Base-by-base conservation (phyloP, 2,797 vertebrate genomes). In the Amphiprion clarkii region DNA sequence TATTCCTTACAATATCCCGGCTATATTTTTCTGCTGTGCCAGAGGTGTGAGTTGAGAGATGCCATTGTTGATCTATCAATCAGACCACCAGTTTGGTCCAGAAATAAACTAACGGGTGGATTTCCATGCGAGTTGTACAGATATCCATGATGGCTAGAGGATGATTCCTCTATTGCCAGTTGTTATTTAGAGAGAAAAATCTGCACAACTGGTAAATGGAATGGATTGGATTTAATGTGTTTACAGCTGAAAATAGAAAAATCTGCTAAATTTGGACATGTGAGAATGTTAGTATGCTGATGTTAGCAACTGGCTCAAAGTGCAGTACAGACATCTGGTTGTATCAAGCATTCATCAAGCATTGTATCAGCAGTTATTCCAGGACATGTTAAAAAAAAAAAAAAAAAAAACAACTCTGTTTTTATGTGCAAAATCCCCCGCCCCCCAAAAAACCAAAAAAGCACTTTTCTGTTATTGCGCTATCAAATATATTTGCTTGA, bases 1-100 rank as follows among this genome's bases (percentile, higher is more conserved):
- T 25, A 27, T 53, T 76, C 27, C 21, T 6, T 54, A 14, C 27
- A 63, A 42, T 73, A 56, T 67, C 52, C 44, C 57, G 17, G 36
- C 19, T 42, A 55, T 61, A 29, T n/a, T 33, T 68, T 67, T 66
- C 8, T 46, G 58, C 68, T 10, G 19, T 8, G 6, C 48, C 21
- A 7, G 25, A 2, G 10, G 46, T 3, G 16, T 65, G 56, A 23
- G 61, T 68, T 1, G 6, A 17, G 36, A 39, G 49, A 42, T 31
- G 29, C 49, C 6, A 33, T 17, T 25, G 6, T 21, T 13, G 31
- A 3, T 25, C 7, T 53, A 7, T 36, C 1, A 1, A 19, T 51
- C 16, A 3, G 36, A 33, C 21, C 16, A 13, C 29, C 16, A 12
- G 75, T 57, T 61, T 71, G 42, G 56, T 68, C 5, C 29, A 65